Evolutionary conservation across 1,140 invertebrate species (phyloP).

Genomic region (Cydia pomonella): DNA sequence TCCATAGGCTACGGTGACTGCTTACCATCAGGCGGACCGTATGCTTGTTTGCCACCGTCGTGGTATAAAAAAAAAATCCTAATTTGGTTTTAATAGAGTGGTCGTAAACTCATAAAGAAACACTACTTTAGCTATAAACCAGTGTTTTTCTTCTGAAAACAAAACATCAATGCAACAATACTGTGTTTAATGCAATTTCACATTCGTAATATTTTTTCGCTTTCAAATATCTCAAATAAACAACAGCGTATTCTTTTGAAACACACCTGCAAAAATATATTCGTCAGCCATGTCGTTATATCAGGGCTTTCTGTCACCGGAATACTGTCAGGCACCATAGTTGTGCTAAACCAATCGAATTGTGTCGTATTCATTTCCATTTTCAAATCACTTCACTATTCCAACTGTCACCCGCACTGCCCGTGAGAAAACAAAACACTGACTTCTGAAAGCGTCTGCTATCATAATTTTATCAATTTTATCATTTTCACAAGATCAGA

Average conservation of each 20-base stretch:
- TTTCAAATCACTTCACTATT: conserved; percentile 20
- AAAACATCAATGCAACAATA: background rate
- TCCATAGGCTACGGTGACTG: too few relatives aligned
- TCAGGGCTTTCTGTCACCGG: conserved; percentile 42
- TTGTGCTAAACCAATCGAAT: conserved; percentile 22
- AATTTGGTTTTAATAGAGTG: too few relatives aligned
- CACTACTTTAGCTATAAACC: too few relatives aligned
- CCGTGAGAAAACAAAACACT: conserved; percentile 32
- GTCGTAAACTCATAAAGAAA: too few relatives aligned
- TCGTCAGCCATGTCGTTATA: conserved; percentile 55
- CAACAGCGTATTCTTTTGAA: conserved; percentile 32
- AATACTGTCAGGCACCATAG: conserved; percentile 7
- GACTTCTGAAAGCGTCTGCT: background rate
- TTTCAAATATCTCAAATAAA: too few relatives aligned
- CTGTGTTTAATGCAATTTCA: background rate
- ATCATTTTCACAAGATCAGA: conserved; percentile 30
- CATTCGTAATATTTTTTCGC: too few relatives aligned
- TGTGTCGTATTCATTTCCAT: conserved; percentile 14
- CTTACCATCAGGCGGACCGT: too few relatives aligned
- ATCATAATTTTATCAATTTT: conserved; percentile 12
- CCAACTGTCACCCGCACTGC: background rate
- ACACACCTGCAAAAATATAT: conserved; percentile 61
- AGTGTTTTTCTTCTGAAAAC: too few relatives aligned
- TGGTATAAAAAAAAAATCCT: too few relatives aligned
- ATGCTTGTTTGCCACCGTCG: too few relatives aligned